Evolutionary conservation across 1,140 invertebrate genomes (phyloP), one percentile per base, ranked within the genome.

Genomic region (Lepidotrigona ventralis): DNA sequence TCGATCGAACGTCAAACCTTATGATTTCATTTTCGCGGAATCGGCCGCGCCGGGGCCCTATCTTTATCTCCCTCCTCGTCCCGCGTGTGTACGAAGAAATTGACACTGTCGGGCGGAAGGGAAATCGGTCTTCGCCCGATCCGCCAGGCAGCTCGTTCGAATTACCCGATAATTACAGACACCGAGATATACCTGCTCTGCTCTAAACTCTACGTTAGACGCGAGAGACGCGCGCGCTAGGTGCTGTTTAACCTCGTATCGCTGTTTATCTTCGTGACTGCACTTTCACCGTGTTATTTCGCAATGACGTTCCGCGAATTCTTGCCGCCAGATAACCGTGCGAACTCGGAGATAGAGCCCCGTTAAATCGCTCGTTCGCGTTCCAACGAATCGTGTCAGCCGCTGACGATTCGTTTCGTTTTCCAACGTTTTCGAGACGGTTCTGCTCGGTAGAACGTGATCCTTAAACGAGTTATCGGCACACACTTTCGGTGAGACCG

Each of bases 301-400:
- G 71, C 29, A 81, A 75, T n/a, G 39, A 46, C 78, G 79, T 81
- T 75, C 60, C 79, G 60, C 51, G 51, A 81, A 81, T 74, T 81
- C 71, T 56, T 46, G 23, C 70, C 29, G 54, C 46, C 21, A 39
- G 70, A 81, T 74, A 81, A 74, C 71, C 70, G 60, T 74, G 58
- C 26, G 79, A 75, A 68, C 29, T 23, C 56, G 56, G 1, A 73
- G 79, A 80, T 73, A 73, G 54, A 63, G 58, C 56, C 26, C 9
- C 33, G 68, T 72, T 26, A n/a, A 63, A 19, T 6, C 33, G 29
- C n/a, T 64, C 39, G 26, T 53, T 70, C 33, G 33, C 21, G 68
- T 72, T 79, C 21, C 51, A 9, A 21, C 26, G 26, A 17, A 33
- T 23, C 63, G 63, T 53, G 46, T 29, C 46, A 51, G n/a, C 21